These are phyloP conservation scores for Lycaena phlaeas DNA, from an alignment of 2,888 invertebrate genomes.

Conservation along the genomic window DNA sequence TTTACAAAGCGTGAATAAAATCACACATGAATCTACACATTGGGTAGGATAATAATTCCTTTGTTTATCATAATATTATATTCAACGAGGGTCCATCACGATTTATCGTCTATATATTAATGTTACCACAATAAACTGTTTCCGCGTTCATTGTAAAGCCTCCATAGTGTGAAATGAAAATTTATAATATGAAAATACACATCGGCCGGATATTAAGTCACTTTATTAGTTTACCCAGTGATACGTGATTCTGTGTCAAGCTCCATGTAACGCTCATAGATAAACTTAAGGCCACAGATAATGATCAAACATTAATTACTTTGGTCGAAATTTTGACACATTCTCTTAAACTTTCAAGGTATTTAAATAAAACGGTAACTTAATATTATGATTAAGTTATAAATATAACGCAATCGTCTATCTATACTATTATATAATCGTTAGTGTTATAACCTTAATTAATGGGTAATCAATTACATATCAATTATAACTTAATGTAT, in stretches of 20 bases:
- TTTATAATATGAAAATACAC: slow-evolving; percentile 15
- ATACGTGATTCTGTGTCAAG: slow-evolving; percentile 7
- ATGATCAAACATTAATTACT: slow-evolving; percentile 9
- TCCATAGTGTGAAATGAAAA: not conserved
- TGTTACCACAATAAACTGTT: not conserved
- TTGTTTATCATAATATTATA: not conserved
- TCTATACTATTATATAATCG: too few species aligned
- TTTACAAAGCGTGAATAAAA: too few species aligned
- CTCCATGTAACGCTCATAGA: slow-evolving; percentile 7
- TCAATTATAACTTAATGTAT: too few species aligned
- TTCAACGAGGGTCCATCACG: not conserved
- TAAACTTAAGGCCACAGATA: slow-evolving; percentile 10
- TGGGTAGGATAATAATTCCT: not conserved
- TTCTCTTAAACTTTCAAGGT: not conserved
- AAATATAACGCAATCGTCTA: too few species aligned
- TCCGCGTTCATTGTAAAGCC: not conserved
- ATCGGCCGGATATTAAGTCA: slow-evolving; percentile 16
- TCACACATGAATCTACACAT: too few species aligned
- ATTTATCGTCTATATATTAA: not conserved
- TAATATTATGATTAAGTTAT: too few species aligned
- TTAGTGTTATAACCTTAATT: too few species aligned
- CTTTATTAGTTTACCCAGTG: slow-evolving; percentile 17
- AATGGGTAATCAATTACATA: too few species aligned
- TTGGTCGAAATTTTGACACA: not conserved
- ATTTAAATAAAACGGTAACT: too few species aligned